Evolutionary conservation across 2,888 invertebrate genomes (phyloP), one percentile per base, ranked within the genome.

Genomic region (Mythimna ferrago): DNA sequence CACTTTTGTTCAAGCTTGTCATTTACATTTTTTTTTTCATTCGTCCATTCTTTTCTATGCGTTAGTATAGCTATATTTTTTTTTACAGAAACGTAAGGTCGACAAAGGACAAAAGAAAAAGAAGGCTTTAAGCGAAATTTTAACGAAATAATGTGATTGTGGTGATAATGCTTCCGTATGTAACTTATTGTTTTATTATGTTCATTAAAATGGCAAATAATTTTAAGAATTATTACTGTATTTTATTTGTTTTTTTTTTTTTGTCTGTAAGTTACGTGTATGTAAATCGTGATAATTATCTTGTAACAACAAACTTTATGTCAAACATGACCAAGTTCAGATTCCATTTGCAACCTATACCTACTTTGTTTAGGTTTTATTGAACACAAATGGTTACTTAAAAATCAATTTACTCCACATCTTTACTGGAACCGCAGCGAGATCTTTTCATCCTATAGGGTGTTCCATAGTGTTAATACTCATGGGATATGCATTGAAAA

Each of bases 71-170:
- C 44, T 16, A 65, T 56, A 48, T 11, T 70, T 76, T 79, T 69
- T 75, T 71, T 93, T 92, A 21, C 94, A 97, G 93, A 97, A 97
- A 90, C 93, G 91, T 61, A 97, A 96, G 79, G 89, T 93, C 67
- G 89, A 93, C 88, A 97, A 96, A 81, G 96, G 95, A 5, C 90
- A 92, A 10, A 95, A 96, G 80, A 96, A 97, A 84, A 97, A 97
- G 89, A 97, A 96, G 86, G 95, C 92, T n/a, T 76, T 96, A 38
- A 96, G 97, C 80, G 96, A 96, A 84, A 97, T 97, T 82, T 89
- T 97, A 77, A 93, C 94, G 35, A 95, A 94, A 79, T 89, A 89
- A 80, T 70, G 61, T 66, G 57, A 70, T 85, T 41, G 70, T 82
- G 68, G 81, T 68, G 60, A 66, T 66, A 53, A 66, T 71, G 66